Evolutionary conservation across 1,140 invertebrate genomes (phyloP), one percentile per base, ranked within the genome.

Genomic region (Ditylenchus dipsaci): DNA sequence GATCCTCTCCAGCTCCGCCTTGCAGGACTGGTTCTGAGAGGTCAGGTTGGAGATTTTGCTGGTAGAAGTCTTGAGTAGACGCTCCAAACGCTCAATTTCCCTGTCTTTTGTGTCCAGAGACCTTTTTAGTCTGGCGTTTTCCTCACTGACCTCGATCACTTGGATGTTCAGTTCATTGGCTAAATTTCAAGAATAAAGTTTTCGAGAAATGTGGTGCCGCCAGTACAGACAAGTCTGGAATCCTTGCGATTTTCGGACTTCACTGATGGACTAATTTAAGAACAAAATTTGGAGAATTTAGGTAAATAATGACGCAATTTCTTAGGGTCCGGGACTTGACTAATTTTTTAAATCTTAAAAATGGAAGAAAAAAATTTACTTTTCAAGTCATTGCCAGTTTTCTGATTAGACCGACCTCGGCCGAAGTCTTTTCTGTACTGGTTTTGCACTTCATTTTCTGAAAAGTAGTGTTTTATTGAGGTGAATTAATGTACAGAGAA

Each of bases 121-220:
- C 45, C 57, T n/a, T 5, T 49, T 65, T 65, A 65, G 63, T 5
- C 3, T 5, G 17, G 42, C 56, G 57, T 66, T 56, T 65, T 61
- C 63, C 56, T 65, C 57, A 7, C 26, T 21, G n/a, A 21, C 59
- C 29, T 61, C 63, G n/a, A 65, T 65, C 5, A 65, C 3, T 19
- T 65, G n/a, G 57, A 71, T 23, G 17, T 72, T 68, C n/a, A 33
- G 19, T 38, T 67, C 57, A 23, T 68, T 53, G n/a, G 23, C 49
- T 53, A 7, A 53, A 53, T 21, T 38, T 11, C 3, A 3, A 38
- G 33, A 5, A 11, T 38, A 11, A 38, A 38, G 33, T 3, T 38
- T 38, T n/a, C n/a, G n/a, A n/a, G n/a, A n/a, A n/a, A n/a, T n/a
- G n/a, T n/a, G n/a, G n/a, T n/a, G n/a, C n/a, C n/a, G n/a, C n/a